Evolutionary conservation across 2,113 vertebrate genomes (phyloP), one percentile per base, ranked within the genome.

Genomic region (Hemicordylus capensis): DNA sequence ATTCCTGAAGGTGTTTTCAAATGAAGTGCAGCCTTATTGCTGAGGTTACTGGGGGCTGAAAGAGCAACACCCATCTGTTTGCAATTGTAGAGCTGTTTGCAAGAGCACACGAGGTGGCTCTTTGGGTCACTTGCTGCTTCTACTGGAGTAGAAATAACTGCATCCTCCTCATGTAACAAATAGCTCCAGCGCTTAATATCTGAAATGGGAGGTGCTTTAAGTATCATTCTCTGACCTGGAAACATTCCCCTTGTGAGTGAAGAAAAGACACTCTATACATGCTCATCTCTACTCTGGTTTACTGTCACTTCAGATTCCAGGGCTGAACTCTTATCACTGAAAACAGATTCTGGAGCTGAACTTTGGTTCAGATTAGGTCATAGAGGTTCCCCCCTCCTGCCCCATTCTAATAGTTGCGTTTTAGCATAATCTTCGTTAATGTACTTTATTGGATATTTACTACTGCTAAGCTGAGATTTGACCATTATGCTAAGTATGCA

Each of bases 21-120:
- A 86, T 93, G 91, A 95, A 93, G 93, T 97, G 91, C 91, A 89
- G 83, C 67, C 91, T 79, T 95, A 37, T 37, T 95, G 95, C 91
- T 93, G 91, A 89, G 92, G 92, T 94, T 94, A 94, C 89, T 90
- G 58, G 80, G 87, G 83, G 89, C 92, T 83, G 85, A 90, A n/a
- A 95, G 96, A 94, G 96, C 94, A 78, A 91, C 64, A 90, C 81
- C 91, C 97, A 98, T 97, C 96, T 98, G 97, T 95, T 96, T 93
- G 87, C 93, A 94, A 96, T 96, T 97, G 51, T 90, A 88, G 78
- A 82, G 78, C 85, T 89, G 20, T 94, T 96, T 95, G 84, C 90
- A 94, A 93, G 82, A 61, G 87, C n/a, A 86, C 66, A 88, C 80
- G 67, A 94, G 81, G 93, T 59, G n/a, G 76, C 76, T 51, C 51